Evolutionary conservation across 2,888 invertebrate species (phyloP).

Genomic region (Ischnura elegans): DNA sequence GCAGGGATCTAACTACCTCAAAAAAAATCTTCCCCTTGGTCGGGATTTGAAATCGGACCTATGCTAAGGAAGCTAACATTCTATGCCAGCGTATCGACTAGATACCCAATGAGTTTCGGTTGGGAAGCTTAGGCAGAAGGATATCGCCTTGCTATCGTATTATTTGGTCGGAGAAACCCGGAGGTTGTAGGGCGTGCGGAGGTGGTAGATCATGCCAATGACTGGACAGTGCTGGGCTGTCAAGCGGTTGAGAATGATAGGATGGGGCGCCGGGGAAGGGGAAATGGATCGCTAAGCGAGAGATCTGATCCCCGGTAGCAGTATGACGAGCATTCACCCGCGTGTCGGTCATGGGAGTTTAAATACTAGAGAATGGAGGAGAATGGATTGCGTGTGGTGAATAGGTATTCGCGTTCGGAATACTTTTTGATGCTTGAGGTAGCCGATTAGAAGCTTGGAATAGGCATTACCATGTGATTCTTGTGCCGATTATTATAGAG

Average conservation of each 20-base stretch:
- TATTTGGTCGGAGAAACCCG: not conserved
- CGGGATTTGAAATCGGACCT: too few relatives aligned
- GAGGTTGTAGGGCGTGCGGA: not conserved
- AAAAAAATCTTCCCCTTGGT: too few relatives aligned
- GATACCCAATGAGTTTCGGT: too few relatives aligned
- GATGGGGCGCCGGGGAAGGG: not conserved
- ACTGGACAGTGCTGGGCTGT: not conserved
- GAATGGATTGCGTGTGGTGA: not conserved
- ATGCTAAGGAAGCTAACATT: too few relatives aligned
- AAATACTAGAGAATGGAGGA: not conserved
- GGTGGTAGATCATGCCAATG: not conserved
- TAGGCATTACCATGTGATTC: too few relatives aligned
- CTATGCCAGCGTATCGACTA: too few relatives aligned
- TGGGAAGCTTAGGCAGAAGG: not conserved
- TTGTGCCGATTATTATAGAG: too few relatives aligned
- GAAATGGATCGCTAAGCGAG: not conserved
- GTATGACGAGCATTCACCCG: not conserved
- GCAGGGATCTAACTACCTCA: too few relatives aligned
- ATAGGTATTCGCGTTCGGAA: too few relatives aligned
- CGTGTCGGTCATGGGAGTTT: conserved; percentile 1
- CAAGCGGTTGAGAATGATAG: not conserved
- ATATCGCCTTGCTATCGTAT: not conserved
- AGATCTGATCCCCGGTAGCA: not conserved
- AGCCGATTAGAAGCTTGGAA: not conserved
- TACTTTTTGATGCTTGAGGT: too few relatives aligned